Conservation (phyloP, 2,113 vertebrate genomes). For the Hoplias malabaricus region DNA sequence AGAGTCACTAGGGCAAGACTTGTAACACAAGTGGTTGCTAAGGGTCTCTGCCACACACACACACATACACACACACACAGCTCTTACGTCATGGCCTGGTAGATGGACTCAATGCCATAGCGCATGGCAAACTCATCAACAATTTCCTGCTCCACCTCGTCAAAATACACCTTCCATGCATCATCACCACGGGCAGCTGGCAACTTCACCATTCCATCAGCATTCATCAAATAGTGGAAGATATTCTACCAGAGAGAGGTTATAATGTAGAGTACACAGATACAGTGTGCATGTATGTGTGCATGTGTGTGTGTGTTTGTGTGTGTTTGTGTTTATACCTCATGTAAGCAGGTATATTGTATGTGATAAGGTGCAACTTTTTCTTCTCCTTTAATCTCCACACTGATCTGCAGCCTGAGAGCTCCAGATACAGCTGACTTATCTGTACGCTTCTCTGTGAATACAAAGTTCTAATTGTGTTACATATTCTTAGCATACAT, state of each 20-base stretch:
- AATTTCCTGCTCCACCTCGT: constrained; percentile 91
- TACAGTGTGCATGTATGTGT: background rate
- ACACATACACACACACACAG: background rate
- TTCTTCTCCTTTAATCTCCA: constrained; percentile 97
- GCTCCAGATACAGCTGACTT: constrained; percentile 94
- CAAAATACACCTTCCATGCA: constrained; percentile 96
- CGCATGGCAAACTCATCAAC: constrained; percentile 98
- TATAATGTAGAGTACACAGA: background rate
- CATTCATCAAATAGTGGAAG: constrained; percentile 87
- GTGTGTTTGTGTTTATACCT: constrained; percentile 74
- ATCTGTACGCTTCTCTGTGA: constrained; percentile 91
- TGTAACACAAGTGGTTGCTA: no score
- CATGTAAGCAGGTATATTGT: constrained; percentile 94
- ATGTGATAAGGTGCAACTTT: constrained; percentile 93
- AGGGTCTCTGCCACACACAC: no score
- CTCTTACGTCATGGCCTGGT: constrained; percentile 98
- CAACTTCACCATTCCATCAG: constrained; percentile 85
- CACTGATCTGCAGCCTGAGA: constrained; percentile 90
- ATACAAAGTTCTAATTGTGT: no score
- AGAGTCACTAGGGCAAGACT: no score
- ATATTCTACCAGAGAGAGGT: constrained; percentile 76
- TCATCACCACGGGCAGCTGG: constrained; percentile 88
- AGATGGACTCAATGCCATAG: constrained; percentile 94
- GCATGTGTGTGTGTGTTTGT: constrained; percentile 33
- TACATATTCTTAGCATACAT: no score